A percentile compares a stretch with the other conserved stretches of the same genome.
phyloP scores from a whole-genome alignment of 2,113 vertebrate species.

The Bubo bubo region DNA sequence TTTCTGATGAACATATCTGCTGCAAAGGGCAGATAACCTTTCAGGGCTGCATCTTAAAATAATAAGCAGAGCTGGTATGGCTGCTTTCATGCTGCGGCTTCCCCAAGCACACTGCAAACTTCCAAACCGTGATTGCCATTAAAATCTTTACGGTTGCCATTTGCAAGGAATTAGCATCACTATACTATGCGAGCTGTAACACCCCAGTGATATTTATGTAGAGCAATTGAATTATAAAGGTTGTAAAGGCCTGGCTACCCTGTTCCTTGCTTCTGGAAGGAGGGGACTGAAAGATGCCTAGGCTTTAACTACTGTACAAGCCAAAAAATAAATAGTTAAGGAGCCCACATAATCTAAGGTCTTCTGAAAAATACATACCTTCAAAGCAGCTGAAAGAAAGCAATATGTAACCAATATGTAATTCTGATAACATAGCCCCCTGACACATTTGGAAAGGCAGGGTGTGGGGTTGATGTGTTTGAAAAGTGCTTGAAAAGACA shows the following conservation, averaged over 20 bases:
- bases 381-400: background rate
- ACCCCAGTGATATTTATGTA: background rate
- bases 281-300: background rate
- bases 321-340: background rate
- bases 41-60: conserved; percentile 18
- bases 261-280: background rate
- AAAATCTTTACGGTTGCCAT: conserved; percentile 23
- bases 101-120: background rate
- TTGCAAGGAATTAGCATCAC: conserved; percentile 31
- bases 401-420: background rate
- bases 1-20: background rate
- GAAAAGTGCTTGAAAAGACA: background rate
- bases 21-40: conserved; percentile 48
- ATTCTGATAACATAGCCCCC: rapidly evolving
- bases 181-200: background rate
- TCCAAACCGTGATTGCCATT: background rate
- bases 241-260: background rate
- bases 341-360: background rate
- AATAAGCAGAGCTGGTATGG: background rate
- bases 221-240: background rate
- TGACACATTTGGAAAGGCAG: background rate
- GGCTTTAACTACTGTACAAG: background rate
- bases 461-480: background rate
- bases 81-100: background rate
- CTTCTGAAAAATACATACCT: background rate